Evolutionary conservation across 2,888 invertebrate species (phyloP).

Genomic region (Graphium colonna): DNA sequence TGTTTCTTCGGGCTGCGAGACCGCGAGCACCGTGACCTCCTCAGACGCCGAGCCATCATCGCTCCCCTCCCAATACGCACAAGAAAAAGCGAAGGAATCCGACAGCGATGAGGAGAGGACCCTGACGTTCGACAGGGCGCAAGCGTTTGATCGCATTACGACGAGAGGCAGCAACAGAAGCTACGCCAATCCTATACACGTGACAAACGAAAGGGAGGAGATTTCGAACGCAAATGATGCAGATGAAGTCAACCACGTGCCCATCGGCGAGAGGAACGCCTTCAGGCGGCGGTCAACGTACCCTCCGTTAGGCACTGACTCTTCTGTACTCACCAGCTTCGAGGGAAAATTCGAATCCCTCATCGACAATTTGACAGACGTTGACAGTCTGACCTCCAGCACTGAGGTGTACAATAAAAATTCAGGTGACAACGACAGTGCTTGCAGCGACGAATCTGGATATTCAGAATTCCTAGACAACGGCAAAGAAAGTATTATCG

Average conservation of each 20-base stretch:
- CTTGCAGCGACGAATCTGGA: slow-evolving; percentile 94
- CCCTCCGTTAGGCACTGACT: slow-evolving; percentile 58
- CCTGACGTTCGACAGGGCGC: slow-evolving; percentile 40
- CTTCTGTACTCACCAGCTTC: slow-evolving; percentile 47
- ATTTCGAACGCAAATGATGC: slow-evolving; percentile 30
- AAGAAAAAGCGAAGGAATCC: slow-evolving; percentile 58
- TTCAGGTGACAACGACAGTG: slow-evolving; percentile 86
- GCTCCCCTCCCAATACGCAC: slow-evolving; percentile 64
- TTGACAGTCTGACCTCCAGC: slow-evolving; percentile 61
- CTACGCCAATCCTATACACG: slow-evolving; percentile 44
- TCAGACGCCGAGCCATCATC: slow-evolving; percentile 78
- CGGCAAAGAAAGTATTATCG: slow-evolving; percentile 70
- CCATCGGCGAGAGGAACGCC: slow-evolving; percentile 70
- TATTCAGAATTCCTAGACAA: slow-evolving; percentile 88
- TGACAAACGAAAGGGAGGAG: slow-evolving; percentile 28
- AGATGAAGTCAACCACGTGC: slow-evolving; percentile 69
- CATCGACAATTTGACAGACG: slow-evolving; percentile 63
- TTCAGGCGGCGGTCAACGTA: slow-evolving; percentile 69
- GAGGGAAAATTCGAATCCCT: slow-evolving; percentile 67
- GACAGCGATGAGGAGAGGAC: slow-evolving; percentile 61
- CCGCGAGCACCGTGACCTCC: slow-evolving; percentile 85
- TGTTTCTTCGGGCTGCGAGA: slow-evolving; percentile 90
- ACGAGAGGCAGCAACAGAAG: slow-evolving; percentile 39
- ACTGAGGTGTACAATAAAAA: slow-evolving; percentile 65
- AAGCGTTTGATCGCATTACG: slow-evolving; percentile 41